These are phyloP conservation scores for Salminus brasiliensis DNA, from an alignment of 2,113 vertebrate genomes.

Conservation along the genomic window DNA sequence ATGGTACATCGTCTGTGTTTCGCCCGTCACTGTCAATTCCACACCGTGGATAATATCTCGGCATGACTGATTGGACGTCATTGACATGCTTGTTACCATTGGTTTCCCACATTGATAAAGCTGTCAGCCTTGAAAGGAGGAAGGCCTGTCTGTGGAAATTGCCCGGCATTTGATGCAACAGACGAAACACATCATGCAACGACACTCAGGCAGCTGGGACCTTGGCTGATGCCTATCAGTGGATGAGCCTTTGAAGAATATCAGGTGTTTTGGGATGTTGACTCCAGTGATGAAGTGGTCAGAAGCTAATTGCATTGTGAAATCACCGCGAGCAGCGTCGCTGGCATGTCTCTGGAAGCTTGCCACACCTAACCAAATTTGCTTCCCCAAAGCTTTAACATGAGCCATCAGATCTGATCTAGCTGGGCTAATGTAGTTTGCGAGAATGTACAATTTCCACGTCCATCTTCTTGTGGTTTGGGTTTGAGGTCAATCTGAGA, in stretches of 20 bases:
- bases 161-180: not conserved
- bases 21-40: not conserved
- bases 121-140: constrained; percentile 18
- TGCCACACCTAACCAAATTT: constrained; percentile 11
- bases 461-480: not conserved
- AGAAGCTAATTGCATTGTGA: constrained; percentile 37
- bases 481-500: not conserved
- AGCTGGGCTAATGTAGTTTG: constrained; percentile 21
- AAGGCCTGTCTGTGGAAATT: not conserved
- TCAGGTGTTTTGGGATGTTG: not conserved
- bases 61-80: constrained; percentile 14
- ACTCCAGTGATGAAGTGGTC: constrained; percentile 19
- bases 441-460: not conserved
- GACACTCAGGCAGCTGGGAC: constrained; percentile 28
- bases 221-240: not conserved
- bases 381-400: not conserved
- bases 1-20: constrained; percentile 13
- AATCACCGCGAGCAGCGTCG: not conserved
- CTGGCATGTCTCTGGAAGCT: not conserved
- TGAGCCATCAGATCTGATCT: constrained; percentile 15
- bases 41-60: constrained; percentile 1
- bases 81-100: constrained; percentile 20
- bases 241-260: not conserved
- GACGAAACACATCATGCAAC: not conserved
- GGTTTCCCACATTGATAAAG: constrained; percentile 20